These are phyloP conservation scores for Geophilus truncorum DNA, from an alignment of 2,888 invertebrate species.

Conservation along the genomic window DNA sequence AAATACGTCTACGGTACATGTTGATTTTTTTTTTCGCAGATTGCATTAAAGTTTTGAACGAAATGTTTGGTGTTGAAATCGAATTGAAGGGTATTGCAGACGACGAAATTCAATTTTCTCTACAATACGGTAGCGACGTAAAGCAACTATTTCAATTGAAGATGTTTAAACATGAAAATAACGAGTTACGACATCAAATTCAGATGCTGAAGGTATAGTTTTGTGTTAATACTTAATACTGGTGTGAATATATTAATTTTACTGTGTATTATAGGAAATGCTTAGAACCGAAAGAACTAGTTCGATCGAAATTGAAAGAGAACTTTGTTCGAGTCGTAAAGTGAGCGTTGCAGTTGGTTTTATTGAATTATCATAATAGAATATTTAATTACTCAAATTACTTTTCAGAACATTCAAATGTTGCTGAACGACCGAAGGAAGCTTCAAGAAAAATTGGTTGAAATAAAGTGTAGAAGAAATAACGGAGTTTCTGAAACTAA, in stretches of 20 bases:
- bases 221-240: background rate
- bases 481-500: background rate
- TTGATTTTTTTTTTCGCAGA: no score
- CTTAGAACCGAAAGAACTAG: background rate
- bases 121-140: background rate
- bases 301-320: background rate
- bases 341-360: background rate
- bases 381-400: background rate
- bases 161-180: background rate
- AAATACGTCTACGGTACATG: no score
- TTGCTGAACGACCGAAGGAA: background rate
- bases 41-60: background rate
- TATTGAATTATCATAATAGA: background rate
- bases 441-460: background rate
- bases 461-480: background rate
- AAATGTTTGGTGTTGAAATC: background rate
- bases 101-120: background rate
- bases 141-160: background rate
- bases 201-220: background rate
- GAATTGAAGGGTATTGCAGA: background rate
- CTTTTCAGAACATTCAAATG: background rate
- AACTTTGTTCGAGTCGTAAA: background rate
- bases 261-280: background rate
- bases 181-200: background rate
- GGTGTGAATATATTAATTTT: background rate